Percentiles rank a stretch among this genome's conserved stretches.
phyloP scores from a whole-genome alignment of 2,113 vertebrate species.

The Cyanoderma ruficeps region DNA sequence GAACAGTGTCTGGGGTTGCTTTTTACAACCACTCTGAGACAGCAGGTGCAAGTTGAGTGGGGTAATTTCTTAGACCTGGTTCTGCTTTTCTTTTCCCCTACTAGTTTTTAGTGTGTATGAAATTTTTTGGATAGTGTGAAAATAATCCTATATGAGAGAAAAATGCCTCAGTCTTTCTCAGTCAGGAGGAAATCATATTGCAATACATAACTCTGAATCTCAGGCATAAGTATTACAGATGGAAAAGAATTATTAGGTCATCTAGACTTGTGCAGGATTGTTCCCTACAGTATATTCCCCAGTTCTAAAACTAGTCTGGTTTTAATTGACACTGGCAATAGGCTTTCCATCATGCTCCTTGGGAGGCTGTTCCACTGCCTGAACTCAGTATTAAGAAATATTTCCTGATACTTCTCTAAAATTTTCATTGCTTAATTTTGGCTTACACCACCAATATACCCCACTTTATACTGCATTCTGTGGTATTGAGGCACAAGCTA shows the following conservation, averaged over 20 bases:
- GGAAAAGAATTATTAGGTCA: conserved; percentile 55
- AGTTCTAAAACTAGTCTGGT: conserved; percentile 33
- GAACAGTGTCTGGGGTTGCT: neutral
- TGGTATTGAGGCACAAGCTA: neutral
- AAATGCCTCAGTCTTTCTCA: neutral
- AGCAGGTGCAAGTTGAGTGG: neutral
- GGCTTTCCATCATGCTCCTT: conserved; percentile 45
- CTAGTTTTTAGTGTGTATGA: neutral
- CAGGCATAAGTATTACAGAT: conserved; percentile 12
- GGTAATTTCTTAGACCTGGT: neutral
- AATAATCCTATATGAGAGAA: neutral
- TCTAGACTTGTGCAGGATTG: conserved; percentile 10
- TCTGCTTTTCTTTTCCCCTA: neutral
- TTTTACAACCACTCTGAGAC: neutral
- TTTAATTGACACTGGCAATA: conserved; percentile 50
- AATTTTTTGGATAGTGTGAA: neutral
- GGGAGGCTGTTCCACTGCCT: conserved; percentile 12
- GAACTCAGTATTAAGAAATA: conserved; percentile 28
- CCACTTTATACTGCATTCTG: neutral
- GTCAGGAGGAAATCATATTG: conserved; percentile 33
- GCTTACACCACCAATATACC: neutral
- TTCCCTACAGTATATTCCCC: conserved; percentile 33
- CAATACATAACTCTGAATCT: conserved; percentile 29
- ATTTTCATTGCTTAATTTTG: conserved; percentile 8
- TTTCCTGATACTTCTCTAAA: conserved; percentile 12